Evolutionary conservation across 2,797 vertebrate genomes (phyloP).

Genomic region (Semaprochilodus insignis): DNA sequence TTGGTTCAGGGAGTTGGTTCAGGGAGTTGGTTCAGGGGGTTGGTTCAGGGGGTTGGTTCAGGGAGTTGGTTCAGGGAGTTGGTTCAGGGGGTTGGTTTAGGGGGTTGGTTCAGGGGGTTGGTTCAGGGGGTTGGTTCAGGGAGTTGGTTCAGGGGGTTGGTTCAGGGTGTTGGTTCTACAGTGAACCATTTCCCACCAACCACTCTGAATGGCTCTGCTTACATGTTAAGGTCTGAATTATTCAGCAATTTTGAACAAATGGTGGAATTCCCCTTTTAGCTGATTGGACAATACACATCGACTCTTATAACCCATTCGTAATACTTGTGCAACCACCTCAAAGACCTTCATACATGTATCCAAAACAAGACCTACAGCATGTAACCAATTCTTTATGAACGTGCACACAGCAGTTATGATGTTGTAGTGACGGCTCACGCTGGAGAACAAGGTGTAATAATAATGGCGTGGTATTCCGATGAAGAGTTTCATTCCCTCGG

Average conservation of each 20-base stretch:
- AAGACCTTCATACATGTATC: not conserved
- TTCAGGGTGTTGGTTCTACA: too few relatives aligned
- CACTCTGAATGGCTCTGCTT: too few relatives aligned
- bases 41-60: too few relatives aligned
- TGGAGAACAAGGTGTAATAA: not conserved
- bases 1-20: too few relatives aligned
- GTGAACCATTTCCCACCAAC: too few relatives aligned
- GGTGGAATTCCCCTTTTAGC: not conserved
- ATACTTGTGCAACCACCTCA: not conserved
- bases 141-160: too few relatives aligned
- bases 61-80: too few relatives aligned
- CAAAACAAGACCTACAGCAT: not conserved
- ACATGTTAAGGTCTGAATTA: too few relatives aligned
- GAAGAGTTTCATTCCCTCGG: not conserved
- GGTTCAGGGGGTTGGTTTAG: too few relatives aligned
- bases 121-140: too few relatives aligned
- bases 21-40: too few relatives aligned
- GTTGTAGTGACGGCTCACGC: not conserved
- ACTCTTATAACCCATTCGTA: not conserved
- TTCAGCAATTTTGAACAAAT: not conserved
- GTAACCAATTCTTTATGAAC: not conserved
- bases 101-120: too few relatives aligned
- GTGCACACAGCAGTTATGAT: not conserved
- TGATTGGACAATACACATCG: not conserved
- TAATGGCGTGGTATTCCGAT: not conserved